Evolutionary conservation across 2,888 invertebrate species (phyloP).

Genomic region (Microdon myrmicae): DNA sequence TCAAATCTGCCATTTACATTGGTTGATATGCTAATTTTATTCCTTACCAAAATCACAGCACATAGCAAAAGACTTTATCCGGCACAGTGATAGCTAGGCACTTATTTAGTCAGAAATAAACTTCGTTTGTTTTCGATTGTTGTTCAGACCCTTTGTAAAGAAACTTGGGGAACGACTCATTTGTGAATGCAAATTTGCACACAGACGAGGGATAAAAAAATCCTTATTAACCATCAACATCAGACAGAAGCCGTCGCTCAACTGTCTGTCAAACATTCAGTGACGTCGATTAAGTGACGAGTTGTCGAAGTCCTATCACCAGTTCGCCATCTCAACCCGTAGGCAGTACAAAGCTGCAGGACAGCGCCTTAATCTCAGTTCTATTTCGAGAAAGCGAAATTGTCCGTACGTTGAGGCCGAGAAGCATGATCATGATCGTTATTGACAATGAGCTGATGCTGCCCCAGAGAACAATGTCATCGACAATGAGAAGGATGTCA

Average conservation of each 20-base stretch:
- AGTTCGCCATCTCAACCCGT: slow-evolving; percentile 23
- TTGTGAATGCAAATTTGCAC: slow-evolving; percentile 35
- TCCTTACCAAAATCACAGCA: no score
- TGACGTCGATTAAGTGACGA: slow-evolving; percentile 51
- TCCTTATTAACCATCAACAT: slow-evolving; percentile 44
- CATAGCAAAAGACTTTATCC: no score
- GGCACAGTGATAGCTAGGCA: no score
- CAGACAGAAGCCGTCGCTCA: slow-evolving; percentile 43
- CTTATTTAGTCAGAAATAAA: no score
- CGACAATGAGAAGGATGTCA: slow-evolving; percentile 32
- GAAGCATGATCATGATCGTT: slow-evolving; percentile 30
- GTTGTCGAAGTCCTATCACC: slow-evolving; percentile 48
- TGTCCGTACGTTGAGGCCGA: slow-evolving; percentile 10
- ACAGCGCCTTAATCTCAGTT: slow-evolving; percentile 47
- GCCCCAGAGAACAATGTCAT: slow-evolving; percentile 43
- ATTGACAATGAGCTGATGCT: slow-evolving; percentile 41
- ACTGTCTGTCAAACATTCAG: slow-evolving; percentile 44
- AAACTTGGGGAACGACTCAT: no score
- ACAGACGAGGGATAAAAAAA: no score
- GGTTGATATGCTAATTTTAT: no score
- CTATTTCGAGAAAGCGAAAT: slow-evolving; percentile 32
- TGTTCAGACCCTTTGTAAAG: no score
- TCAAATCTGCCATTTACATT: no score
- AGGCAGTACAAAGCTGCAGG: slow-evolving; percentile 8
- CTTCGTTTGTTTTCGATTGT: no score